A percentile compares a stretch with the other conserved stretches of the same genome.
Evolutionary conservation across 1,140 invertebrate species (phyloP).

Genomic region (Calliopsis andreniformis): DNA sequence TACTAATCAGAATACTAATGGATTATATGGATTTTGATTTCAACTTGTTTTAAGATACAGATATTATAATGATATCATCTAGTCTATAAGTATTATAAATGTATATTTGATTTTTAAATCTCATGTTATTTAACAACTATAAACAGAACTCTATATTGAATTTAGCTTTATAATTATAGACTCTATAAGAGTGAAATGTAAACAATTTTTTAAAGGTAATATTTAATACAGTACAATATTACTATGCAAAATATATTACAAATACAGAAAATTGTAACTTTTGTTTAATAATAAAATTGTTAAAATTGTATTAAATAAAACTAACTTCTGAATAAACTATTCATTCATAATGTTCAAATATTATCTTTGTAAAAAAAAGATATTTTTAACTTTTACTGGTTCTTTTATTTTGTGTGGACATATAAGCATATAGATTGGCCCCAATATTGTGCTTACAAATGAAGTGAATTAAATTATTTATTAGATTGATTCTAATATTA

Average conservation of each 20-base stretch:
- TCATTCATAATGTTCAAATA: conserved; percentile 26
- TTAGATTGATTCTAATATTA: conserved; percentile 50
- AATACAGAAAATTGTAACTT: neutral
- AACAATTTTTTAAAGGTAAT: no score
- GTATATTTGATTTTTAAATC: neutral
- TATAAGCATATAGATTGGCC: conserved; percentile 66
- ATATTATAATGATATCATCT: conserved; percentile 33
- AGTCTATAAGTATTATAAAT: conserved; percentile 24
- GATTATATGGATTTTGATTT: neutral
- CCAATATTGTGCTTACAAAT: conserved; percentile 57
- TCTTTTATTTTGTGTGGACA: conserved; percentile 24
- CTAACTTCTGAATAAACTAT: conserved; percentile 8
- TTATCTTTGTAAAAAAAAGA: conserved; percentile 8
- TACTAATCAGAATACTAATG: neutral
- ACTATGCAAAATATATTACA: neutral
- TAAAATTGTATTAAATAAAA: conserved; percentile 3
- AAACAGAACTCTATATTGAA: neutral
- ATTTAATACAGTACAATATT: no score
- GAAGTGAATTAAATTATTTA: conserved; percentile 63
- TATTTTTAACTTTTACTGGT: conserved; percentile 26
- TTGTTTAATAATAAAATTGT: neutral
- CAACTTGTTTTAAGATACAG: conserved; percentile 6
- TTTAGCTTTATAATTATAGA: conserved; percentile 12
- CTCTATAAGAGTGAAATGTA: neutral
- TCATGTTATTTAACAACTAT: neutral